phyloP scores from a whole-genome alignment of 2,797 vertebrate species.

The Helicolenus hilgendorfi region DNA sequence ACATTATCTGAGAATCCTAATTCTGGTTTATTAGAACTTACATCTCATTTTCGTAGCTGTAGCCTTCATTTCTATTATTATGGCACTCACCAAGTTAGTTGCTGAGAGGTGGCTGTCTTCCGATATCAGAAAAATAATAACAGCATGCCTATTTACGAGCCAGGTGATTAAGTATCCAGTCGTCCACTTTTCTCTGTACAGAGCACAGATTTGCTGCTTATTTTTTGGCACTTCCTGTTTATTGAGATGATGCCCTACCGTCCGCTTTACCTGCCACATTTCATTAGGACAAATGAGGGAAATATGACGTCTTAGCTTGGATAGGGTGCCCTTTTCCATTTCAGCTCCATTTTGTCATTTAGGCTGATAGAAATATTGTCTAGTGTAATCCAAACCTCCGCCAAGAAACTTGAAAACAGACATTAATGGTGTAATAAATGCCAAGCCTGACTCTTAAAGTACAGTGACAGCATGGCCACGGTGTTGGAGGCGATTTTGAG shows the following conservation, averaged over 20 bases:
- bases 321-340: background rate
- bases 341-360: background rate
- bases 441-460: background rate
- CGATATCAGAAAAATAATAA: background rate
- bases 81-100: background rate
- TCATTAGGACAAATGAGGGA: background rate
- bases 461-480: background rate
- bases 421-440: background rate
- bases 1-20: no score
- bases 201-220: background rate
- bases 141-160: background rate
- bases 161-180: background rate
- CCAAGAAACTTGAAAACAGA: constrained; percentile 16
- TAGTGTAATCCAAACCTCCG: background rate
- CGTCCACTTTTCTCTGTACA: background rate
- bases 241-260: background rate
- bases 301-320: background rate
- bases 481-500: background rate
- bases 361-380: background rate
- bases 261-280: background rate
- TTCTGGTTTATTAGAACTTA: background rate
- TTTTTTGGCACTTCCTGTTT: background rate
- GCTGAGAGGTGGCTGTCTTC: background rate
- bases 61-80: background rate
- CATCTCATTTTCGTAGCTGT: background rate